These are phyloP conservation scores for Rhabdornis inornatus DNA, from an alignment of 2,113 vertebrate genomes.

Conservation along the genomic window DNA sequence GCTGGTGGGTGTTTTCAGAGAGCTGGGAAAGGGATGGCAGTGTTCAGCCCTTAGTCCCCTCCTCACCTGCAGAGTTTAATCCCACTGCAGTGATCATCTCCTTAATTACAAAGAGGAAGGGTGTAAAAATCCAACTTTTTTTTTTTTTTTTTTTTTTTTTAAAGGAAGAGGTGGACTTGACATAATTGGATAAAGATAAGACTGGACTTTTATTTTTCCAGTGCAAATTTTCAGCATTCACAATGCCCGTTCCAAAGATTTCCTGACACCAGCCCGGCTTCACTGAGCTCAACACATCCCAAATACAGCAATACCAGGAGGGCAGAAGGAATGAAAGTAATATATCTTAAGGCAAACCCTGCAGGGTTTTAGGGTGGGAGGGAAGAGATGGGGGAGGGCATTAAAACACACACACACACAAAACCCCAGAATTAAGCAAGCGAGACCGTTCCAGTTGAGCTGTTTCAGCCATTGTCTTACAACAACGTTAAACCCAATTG, in stretches of 20 bases:
- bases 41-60: neutral
- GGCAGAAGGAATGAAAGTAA: neutral
- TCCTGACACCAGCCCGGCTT: neutral
- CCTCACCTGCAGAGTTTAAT: neutral
- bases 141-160: neutral
- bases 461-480: constrained; percentile 63
- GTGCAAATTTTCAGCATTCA: neutral
- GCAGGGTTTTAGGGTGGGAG: neutral
- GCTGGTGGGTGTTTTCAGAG: neutral
- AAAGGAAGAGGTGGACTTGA: neutral
- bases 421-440: constrained; percentile 58
- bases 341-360: neutral
- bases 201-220: neutral
- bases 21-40: neutral
- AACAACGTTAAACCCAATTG: constrained; percentile 62
- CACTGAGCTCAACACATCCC: neutral
- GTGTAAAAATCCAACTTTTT: neutral
- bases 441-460: constrained; percentile 57
- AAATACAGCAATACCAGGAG: neutral
- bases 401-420: neutral
- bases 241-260: neutral
- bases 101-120: neutral
- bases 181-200: constrained; percentile 1
- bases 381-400: constrained; percentile 38
- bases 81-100: neutral